phyloP scores from a whole-genome alignment of 2,888 invertebrate species.

The Athetis lepigone region DNA sequence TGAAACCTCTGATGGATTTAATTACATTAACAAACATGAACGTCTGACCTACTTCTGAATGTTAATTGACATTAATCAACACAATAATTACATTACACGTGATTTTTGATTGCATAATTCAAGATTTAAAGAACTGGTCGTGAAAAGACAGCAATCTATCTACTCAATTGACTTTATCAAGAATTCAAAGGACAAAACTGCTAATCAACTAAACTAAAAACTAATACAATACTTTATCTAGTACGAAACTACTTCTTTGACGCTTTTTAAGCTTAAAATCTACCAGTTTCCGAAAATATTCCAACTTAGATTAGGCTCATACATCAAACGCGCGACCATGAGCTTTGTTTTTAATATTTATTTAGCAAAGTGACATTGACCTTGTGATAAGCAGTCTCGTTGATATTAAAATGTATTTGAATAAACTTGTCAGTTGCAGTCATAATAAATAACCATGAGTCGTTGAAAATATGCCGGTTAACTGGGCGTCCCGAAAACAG shows the following conservation, averaged over 20 bases:
- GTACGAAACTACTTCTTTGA: no score
- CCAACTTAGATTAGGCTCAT: not conserved
- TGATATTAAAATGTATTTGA: conserved; percentile 29
- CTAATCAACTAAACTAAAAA: no score
- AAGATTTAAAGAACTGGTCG: conserved; percentile 1
- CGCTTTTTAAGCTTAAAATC: no score
- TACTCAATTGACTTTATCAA: no score
- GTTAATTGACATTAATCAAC: conserved; percentile 39
- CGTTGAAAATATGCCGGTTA: not conserved
- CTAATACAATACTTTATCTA: no score
- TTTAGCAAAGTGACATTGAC: conserved; percentile 41
- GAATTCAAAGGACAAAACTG: no score
- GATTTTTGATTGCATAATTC: conserved; percentile 5
- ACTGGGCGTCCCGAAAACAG: no score
- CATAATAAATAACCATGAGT: not conserved
- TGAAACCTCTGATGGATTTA: conserved; percentile 40
- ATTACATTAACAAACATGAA: conserved; percentile 36
- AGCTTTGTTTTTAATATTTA: conserved; percentile 38
- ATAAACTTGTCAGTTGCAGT: conserved; percentile 13
- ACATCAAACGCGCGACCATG: not conserved
- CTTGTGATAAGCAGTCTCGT: conserved; percentile 41
- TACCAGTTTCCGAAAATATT: not conserved
- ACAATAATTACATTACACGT: conserved; percentile 18
- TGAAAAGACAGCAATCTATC: not conserved
- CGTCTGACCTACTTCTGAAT: conserved; percentile 49